phyloP scores from a whole-genome alignment of 2,888 invertebrate genomes.

The Standfussiana lucernea region DNA sequence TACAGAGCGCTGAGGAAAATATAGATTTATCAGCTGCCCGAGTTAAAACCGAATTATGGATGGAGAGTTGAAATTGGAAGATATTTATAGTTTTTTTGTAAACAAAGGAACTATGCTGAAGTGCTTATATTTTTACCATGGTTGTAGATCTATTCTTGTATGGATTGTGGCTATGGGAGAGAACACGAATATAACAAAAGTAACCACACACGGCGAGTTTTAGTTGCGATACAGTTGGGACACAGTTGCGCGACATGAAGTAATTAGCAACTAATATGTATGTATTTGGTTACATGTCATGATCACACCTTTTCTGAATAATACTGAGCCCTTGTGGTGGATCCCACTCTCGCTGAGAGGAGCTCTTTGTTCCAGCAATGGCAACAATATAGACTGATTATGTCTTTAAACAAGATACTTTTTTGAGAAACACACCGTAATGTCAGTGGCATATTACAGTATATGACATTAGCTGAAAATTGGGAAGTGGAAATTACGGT shows the following conservation, averaged over 20 bases:
- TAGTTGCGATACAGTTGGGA: not conserved
- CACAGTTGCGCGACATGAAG: not conserved
- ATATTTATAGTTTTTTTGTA: conserved; percentile 7
- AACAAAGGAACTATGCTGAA: conserved; percentile 1
- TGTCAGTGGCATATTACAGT: no score
- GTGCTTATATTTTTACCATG: not conserved
- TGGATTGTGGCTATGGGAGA: not conserved
- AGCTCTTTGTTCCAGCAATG: not conserved
- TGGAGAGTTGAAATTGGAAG: not conserved
- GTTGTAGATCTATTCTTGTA: not conserved
- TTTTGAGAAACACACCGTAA: no score
- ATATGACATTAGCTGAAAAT: no score
- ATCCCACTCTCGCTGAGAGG: not conserved
- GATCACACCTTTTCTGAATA: no score
- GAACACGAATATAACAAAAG: not conserved
- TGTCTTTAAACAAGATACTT: not conserved
- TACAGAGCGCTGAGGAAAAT: conserved; percentile 24
- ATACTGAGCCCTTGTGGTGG: no score
- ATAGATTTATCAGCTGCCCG: conserved; percentile 25
- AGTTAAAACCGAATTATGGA: conserved; percentile 15
- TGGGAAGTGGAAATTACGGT: no score
- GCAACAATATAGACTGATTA: not conserved
- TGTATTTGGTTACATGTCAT: not conserved
- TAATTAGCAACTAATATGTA: not conserved
- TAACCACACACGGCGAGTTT: not conserved